Base-by-base conservation (phyloP, 2,888 invertebrate genomes). In the Melipona bicolor region DNA sequence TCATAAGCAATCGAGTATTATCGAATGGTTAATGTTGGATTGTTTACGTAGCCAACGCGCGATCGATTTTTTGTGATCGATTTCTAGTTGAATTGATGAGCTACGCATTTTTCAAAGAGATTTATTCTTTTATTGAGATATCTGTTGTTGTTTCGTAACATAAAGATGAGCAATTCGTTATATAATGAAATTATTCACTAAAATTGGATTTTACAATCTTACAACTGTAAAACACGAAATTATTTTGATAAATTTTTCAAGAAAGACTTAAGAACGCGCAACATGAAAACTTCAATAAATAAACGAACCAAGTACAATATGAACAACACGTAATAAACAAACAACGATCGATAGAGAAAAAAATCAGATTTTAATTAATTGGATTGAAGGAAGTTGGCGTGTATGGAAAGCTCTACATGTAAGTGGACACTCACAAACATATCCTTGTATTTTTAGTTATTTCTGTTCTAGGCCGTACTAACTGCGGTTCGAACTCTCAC, bases 391-490 rank as follows among this genome's bases (percentile, higher is more conserved):
- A 69, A 68, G 32, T 21, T 50, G 59, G 54, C 43, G 59, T 43
- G 21, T 52, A 67, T 32, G 21, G 6, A 24, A 17, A n/a, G 71
- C 61, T 32, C 49, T 70, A 76, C 74, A 69, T 68, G 61, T 56
- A 59, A 15, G 32, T 49, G 49, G 19, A 50, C 54, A 17, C 27
- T 52, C 50, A 27, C 59, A 36, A 24, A 21, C 67, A 68, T 74
- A 86, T 73, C 77, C 77, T 50, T 75, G 76, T 82, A 80, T 87
- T 84, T 90, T 90, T 88, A 88, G 89, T 90, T 89, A 89, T 90
- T 92, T 90, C 85, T 87, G 90, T 91, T 91, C 91, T 90, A 90
- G 91, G 90, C 90, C 91, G 91, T 90, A 83, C 90, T 88, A 88
- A 85, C 85, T 84, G 64, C 81, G 83, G 81, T 87, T 85, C 84